These are phyloP conservation scores for Grantiella picta DNA, from an alignment of 2,113 vertebrate genomes.

Conservation along the genomic window DNA sequence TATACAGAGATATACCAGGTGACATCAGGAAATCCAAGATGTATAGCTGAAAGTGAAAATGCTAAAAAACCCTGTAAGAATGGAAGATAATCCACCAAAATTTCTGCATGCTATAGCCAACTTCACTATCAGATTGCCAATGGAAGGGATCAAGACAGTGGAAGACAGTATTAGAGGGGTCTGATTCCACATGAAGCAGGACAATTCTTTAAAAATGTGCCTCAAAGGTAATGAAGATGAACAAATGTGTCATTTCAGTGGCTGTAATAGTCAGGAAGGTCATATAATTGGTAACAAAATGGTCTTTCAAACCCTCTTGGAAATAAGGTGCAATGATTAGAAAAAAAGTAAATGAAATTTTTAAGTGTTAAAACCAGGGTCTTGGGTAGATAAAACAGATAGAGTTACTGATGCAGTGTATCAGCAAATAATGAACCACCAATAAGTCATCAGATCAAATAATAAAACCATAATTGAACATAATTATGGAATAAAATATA, in stretches of 20 bases:
- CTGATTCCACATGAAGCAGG: background rate
- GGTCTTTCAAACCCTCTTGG: background rate
- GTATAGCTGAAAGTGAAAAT: background rate
- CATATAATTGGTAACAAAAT: background rate
- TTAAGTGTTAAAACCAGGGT: background rate
- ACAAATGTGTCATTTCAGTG: background rate
- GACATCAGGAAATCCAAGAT: background rate
- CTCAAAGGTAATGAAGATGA: background rate
- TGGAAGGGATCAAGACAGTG: background rate
- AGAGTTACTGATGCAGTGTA: background rate
- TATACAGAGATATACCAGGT: background rate
- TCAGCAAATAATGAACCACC: background rate
- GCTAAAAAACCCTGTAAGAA: fast-evolving
- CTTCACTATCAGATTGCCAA: background rate
- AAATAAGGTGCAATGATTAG: background rate
- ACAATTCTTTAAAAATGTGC: background rate
- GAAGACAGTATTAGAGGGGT: background rate
- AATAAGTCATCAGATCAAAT: background rate
- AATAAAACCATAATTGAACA: background rate
- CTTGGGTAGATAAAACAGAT: background rate
- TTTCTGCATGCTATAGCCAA: background rate
- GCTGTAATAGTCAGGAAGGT: background rate
- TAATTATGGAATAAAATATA: background rate
- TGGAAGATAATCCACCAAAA: background rate
- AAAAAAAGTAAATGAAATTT: background rate